Base-by-base conservation (phyloP, 2,113 vertebrate species). In the Phalacrocorax pelagicus region DNA sequence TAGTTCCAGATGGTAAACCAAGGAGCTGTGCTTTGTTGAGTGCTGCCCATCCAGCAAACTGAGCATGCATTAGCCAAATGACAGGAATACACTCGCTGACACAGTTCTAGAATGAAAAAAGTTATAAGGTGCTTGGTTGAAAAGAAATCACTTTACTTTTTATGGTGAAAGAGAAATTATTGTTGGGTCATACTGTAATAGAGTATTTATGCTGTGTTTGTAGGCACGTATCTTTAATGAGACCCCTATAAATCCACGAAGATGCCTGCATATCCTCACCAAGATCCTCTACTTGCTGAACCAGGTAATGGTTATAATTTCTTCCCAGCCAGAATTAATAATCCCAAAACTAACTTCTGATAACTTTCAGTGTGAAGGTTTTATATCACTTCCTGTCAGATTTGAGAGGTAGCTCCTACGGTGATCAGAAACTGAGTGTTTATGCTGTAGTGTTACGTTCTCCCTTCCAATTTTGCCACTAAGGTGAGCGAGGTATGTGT, bases 231-330 rank as follows among this genome's bases (percentile, higher is more conserved):
- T 99, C 93, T 99, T 99, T 94, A 99, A 99, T 29, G 99, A 99
- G 97, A 99, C 99, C 0, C 99, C 99, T 2, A 99, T 99, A 94
- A 99, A 99, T 90, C 99, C 99, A 27, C 98, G 99, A 86, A 98
- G 99, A 99, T 99, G 99, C 89, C 98, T 99, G 47, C 99, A 99
- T 96, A 99, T 99, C 92, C 99, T 99, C 21, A 99, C 99, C 95
- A 99, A 99, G 98, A 99, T 99, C 57, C 99, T 99, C 40, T 99
- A 99, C 98, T 98, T 99, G 94, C 98, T 99, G 91, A 99, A 99
- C 98, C 99, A 99, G 99, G 99, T 99, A 82, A 96, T 47, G 57
- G 26, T 6, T 15, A 5, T 4, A 0, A 2, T 51, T 69, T 62
- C 32, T 29, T 17, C 17, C 57, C 51, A 58, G 7, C 14, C 38